These are phyloP conservation scores for Drosophila percnosoma DNA, from an alignment of 2,888 invertebrate genomes.

Conservation along the genomic window DNA sequence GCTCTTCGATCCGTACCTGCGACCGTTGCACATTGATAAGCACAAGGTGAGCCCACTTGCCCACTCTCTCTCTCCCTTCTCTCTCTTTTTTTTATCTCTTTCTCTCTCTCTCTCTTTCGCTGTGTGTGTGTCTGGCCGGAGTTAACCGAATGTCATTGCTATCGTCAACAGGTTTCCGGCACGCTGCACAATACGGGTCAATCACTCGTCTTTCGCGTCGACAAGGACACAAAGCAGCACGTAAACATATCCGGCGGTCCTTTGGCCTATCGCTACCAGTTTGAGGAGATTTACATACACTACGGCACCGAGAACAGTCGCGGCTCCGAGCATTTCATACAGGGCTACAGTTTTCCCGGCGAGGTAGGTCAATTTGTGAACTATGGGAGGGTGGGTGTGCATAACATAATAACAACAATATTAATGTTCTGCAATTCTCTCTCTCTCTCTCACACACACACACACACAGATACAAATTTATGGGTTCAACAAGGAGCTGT, in stretches of 20 bases:
- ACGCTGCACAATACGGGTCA: slow-evolving; percentile 97
- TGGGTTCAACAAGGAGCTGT: slow-evolving; percentile 98
- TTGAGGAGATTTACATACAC: slow-evolving; percentile 98
- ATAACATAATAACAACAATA: slow-evolving; percentile 13
- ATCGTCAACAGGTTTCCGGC: slow-evolving; percentile 90
- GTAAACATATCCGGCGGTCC: slow-evolving; percentile 99
- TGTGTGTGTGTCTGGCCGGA: not conserved
- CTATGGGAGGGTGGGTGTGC: not conserved
- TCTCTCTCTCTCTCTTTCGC: not conserved
- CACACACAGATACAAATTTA: slow-evolving; percentile 94
- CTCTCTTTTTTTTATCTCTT: too few species aligned
- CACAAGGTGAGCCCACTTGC: slow-evolving; percentile 89
- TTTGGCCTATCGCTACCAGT: slow-evolving; percentile 96
- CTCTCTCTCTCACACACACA: not conserved
- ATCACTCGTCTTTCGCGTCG: slow-evolving; percentile 95
- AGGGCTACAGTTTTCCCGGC: slow-evolving; percentile 97
- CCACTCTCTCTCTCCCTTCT: not conserved
- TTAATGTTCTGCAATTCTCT: slow-evolving; percentile 15
- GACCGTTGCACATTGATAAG: slow-evolving; percentile 95
- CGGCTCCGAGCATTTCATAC: slow-evolving; percentile 98
- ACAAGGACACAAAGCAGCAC: slow-evolving; percentile 94
- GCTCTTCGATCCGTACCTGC: slow-evolving; percentile 97
- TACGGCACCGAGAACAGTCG: slow-evolving; percentile 95
- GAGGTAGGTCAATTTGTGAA: slow-evolving; percentile 89
- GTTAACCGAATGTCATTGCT: slow-evolving; percentile 9